phyloP scores from a whole-genome alignment of 2,888 invertebrate genomes.

The Athalia cordata region DNA sequence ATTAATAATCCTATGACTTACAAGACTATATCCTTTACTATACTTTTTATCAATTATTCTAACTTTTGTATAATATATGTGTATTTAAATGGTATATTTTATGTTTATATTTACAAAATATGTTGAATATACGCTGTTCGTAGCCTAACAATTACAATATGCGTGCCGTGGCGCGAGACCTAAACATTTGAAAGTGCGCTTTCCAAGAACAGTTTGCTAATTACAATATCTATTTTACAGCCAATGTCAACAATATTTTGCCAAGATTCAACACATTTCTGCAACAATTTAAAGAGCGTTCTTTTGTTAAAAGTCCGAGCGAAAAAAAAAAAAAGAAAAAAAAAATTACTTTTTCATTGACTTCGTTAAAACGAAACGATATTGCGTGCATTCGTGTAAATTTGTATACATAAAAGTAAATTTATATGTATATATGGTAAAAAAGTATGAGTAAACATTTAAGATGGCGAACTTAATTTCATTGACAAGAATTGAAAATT shows the following conservation, averaged over 20 bases:
- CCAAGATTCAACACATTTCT: conserved; percentile 64
- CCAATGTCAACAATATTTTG: conserved; percentile 69
- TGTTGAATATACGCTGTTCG: conserved; percentile 67
- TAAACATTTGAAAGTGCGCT: conserved; percentile 61
- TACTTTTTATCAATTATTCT: conserved; percentile 44
- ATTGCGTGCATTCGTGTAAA: not conserved
- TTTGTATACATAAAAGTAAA: conserved; percentile 2
- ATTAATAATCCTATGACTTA: conserved; percentile 53
- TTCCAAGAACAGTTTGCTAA: conserved; percentile 45
- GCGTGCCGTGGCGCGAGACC: conserved; percentile 68
- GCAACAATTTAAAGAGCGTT: conserved; percentile 47
- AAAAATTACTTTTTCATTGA: too few species aligned
- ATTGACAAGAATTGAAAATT: conserved; percentile 10
- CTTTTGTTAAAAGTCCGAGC: conserved; percentile 23
- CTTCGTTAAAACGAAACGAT: not conserved
- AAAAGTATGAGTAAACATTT: not conserved
- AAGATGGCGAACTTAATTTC: not conserved
- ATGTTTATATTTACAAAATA: conserved; percentile 67
- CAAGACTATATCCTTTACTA: conserved; percentile 54
- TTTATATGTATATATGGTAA: conserved; percentile 18
- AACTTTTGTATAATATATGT: conserved; percentile 53
- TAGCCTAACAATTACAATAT: conserved; percentile 65
- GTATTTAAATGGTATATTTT: conserved; percentile 56
- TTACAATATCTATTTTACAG: conserved; percentile 69
- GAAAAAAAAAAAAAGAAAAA: not conserved